Conservation (phyloP, 2,888 invertebrate genomes). For the Aphodius sticticus region DNA sequence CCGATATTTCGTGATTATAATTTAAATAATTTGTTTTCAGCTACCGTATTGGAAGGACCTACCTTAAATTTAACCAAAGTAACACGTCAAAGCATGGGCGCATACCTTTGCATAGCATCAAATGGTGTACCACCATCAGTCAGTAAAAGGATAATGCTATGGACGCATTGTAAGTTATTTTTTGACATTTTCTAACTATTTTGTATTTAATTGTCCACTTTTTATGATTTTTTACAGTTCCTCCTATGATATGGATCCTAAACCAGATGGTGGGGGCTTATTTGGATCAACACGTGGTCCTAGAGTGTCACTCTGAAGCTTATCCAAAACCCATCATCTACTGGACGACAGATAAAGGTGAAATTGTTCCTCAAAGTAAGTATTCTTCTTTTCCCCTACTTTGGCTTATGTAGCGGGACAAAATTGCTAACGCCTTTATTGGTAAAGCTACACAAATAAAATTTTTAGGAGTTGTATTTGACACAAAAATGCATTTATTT, state of each 20-base stretch:
- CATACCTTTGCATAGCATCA: constrained; percentile 79
- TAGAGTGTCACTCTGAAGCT: constrained; percentile 86
- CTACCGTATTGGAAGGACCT: constrained; percentile 71
- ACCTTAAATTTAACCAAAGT: constrained; percentile 72
- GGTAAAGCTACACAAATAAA: too few relatives aligned
- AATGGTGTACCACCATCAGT: constrained; percentile 85
- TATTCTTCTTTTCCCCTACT: constrained; percentile 29
- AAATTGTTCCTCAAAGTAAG: constrained; percentile 80
- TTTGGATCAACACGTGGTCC: constrained; percentile 74
- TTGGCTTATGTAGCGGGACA: too few relatives aligned
- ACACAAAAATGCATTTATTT: too few relatives aligned
- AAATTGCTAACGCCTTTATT: too few relatives aligned
- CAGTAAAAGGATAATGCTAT: constrained; percentile 80
- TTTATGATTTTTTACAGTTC: constrained; percentile 67
- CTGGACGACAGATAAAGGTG: constrained; percentile 80
- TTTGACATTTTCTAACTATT: not conserved
- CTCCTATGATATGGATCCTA: constrained; percentile 84
- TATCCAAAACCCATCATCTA: constrained; percentile 88
- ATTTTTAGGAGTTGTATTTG: too few relatives aligned
- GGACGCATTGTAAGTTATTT: constrained; percentile 80
- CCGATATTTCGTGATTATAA: not conserved
- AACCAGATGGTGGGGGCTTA: constrained; percentile 85
- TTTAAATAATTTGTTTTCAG: constrained; percentile 55
- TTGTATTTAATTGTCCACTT: not conserved
- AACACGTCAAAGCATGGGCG: constrained; percentile 78